Evolutionary conservation across 92 coral and sea anemone genomes (phyloP), one percentile per base, ranked within the genome.

Genomic region (Virgularia gustaviana): DNA sequence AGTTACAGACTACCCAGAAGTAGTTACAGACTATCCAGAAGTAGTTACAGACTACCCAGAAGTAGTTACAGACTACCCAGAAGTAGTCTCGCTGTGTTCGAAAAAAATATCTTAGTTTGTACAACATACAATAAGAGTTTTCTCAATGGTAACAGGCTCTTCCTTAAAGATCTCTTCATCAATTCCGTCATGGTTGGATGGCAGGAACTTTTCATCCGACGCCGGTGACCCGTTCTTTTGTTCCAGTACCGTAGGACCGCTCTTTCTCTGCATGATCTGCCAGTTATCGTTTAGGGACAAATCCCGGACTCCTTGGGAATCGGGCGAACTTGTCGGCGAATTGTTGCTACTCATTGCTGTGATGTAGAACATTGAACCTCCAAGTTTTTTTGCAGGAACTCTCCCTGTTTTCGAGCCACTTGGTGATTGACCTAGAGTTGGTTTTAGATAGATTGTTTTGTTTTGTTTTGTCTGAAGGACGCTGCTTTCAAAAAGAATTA

Each of bases 331-430:
- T 9, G 42, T 6, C 9, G 45, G 42, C 11, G 54, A 38, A 0
- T 57, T 16, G 29, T 45, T 25, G 5, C 45, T 67, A 44, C 34
- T 67, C 34, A 29, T 30, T 8, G 74, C 74, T 2, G 74, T 67
- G 20, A 67, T 49, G 58, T 67, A 67, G 24, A 67, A 67, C 43
- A 67, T 27, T 19, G 74, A 67, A 34, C 74, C 74, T 24, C 74
- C 74, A 4, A 67, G 39, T 33, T 67, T 67, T 9, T 32, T 16
- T 0, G 38, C 15, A 0, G 25, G n/a, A 19, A 19, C 27, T 13
- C 34, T 59, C 6, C 74, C 28, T 47, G 41, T 33, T 2, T 39
- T 47, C 6, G 74, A 35, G 11, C 37, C 36, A 0, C 19, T 57
- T 22, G 74, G 42, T 49, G 74, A 27, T 27, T 30, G 39, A 45